phyloP scores from a whole-genome alignment of 2,888 invertebrate species.

The Polylopha cassiicola region DNA sequence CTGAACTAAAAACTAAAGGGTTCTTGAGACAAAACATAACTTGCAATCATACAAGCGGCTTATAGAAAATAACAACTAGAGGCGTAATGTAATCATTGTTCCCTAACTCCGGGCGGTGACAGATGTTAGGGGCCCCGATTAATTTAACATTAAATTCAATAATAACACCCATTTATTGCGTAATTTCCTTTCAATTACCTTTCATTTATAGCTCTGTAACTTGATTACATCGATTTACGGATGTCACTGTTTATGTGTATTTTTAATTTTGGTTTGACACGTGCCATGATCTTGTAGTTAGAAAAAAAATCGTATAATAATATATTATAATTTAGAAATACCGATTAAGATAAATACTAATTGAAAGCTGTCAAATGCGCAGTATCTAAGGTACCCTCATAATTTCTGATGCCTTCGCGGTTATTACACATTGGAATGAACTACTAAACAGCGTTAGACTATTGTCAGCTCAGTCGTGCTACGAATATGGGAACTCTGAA shows the following conservation, averaged over 20 bases:
- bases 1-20: slow-evolving; percentile 25
- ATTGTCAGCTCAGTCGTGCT: too few species aligned
- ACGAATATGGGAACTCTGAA: too few species aligned
- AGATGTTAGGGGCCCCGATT: slow-evolving; percentile 69
- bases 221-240: slow-evolving; percentile 43
- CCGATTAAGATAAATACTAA: too few species aligned
- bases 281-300: too few species aligned
- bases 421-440: too few species aligned
- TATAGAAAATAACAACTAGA: slow-evolving; percentile 30
- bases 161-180: slow-evolving; percentile 75
- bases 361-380: too few species aligned
- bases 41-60: slow-evolving; percentile 15
- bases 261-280: neutral
- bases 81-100: slow-evolving; percentile 37
- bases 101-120: slow-evolving; percentile 45
- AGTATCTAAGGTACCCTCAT: too few species aligned
- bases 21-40: slow-evolving; percentile 14
- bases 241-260: slow-evolving; percentile 11
- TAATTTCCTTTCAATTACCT: slow-evolving; percentile 76
- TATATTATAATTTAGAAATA: too few species aligned
- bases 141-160: slow-evolving; percentile 77
- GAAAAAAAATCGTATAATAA: too few species aligned
- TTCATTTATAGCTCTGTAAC: slow-evolving; percentile 72
- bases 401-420: too few species aligned
- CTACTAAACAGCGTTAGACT: too few species aligned